Base-by-base conservation (phyloP, 2,113 vertebrate species). In the Psophia crepitans region DNA sequence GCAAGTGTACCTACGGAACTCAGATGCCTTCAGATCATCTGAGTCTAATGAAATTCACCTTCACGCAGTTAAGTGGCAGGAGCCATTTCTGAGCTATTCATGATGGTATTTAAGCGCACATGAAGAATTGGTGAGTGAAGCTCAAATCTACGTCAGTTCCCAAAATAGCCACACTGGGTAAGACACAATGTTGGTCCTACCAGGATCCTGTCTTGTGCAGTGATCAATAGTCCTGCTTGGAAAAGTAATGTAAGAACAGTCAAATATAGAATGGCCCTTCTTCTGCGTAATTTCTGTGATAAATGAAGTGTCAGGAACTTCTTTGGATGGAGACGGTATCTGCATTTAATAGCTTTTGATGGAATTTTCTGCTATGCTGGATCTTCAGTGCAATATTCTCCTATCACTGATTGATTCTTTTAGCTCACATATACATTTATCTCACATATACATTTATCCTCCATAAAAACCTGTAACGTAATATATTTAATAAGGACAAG, bases 241-340 rank as follows among this genome's bases (percentile, higher is more conserved):
- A 68, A 56, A 71, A 84, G 61, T 71, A 87, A 70, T 75, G 18
- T 43, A 49, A 75, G 68, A 95, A 60, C 56, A 95, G 56, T 33
- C 87, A 94, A 68, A 92, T 82, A 84, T 19, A 94, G 94, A 91
- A 96, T 63, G 39, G 66, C 39, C 33, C 80, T 92, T 90, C 30
- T 54, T 78, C 86, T 78, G 26, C 54, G 18, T 79, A 58, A 92
- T 84, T 44, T 70, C 51, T 8, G 0, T 82, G 91, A 96, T 51
- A 87, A 96, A 96, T 89, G 57, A 91, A n/a, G 12, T 73, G 77
- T 85, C 95, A 93, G 57, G 48, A 48, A 41, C 81, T 48, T 91
- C 83, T 94, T 26, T 75, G 61, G 91, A 23, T 91, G 77, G 64
- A 90, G 57, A 68, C 37, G 53, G 28, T 51, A 56, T 76, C 80